Conservation (phyloP, 2,113 vertebrate genomes). For the Psilopsiagon aurifrons region DNA sequence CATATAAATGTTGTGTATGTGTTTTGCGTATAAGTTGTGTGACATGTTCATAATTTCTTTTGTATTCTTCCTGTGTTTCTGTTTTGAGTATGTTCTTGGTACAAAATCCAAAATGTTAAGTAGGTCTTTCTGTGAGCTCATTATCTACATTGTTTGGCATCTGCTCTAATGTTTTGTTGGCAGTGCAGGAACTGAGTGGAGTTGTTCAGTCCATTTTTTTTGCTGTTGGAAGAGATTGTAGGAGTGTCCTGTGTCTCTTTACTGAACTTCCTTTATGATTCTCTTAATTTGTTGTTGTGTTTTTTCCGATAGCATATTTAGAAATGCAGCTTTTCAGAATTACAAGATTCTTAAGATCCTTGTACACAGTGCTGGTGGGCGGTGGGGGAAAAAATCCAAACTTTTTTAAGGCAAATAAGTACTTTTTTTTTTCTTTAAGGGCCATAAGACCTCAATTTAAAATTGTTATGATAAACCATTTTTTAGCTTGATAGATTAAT, state of each 20-base stretch:
- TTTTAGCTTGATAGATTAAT: not conserved
- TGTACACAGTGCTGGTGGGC: fast-evolving
- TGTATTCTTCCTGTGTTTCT: not conserved
- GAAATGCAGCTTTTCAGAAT: not conserved
- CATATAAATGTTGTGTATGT: not conserved
- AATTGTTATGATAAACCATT: not conserved
- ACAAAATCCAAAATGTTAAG: not conserved
- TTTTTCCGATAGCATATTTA: not conserved
- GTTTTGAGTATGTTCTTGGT: not conserved
- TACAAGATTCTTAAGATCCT: not conserved
- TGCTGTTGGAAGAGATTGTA: not conserved
- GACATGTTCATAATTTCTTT: not conserved
- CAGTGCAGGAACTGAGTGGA: not conserved
- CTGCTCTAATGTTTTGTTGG: not conserved
- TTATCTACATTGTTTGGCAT: not conserved
- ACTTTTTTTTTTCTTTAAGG: not conserved
- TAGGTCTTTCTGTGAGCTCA: not conserved
- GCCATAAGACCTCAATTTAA: not conserved
- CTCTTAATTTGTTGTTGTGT: not conserved
- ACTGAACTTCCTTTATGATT: not conserved
- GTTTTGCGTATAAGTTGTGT: not conserved
- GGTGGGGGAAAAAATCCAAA: fast-evolving
- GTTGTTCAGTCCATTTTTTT: not conserved
- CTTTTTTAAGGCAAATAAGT: not conserved
- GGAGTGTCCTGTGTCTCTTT: not conserved